Evolutionary conservation across 1,140 invertebrate genomes (phyloP), one percentile per base, ranked within the genome.

Genomic region (Temnothorax longispinosus): DNA sequence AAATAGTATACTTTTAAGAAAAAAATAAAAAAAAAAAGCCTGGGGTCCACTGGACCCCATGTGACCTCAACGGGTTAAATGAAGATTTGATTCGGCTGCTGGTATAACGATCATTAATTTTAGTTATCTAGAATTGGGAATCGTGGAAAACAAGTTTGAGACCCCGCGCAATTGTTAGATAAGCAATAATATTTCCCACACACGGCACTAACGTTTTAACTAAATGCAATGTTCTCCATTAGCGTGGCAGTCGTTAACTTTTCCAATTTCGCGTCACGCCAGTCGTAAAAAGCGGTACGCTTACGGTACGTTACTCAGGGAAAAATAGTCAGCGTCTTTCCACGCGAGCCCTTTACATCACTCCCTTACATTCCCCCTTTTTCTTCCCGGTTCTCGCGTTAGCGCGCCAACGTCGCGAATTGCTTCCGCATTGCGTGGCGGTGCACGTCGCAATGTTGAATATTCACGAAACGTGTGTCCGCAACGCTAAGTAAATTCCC

Each of bases 401-500:
- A 84, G 18, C 72, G 74, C 56, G 54, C 62, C 62, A 75, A 77
- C 78, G 85, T 87, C 38, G 32, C 62, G 74, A 52, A 56, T 88
- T 81, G 78, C 87, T 74, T 78, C 90, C 87, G 90, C 91, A 92
- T 91, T 90, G 90, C 90, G 89, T 92, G 91, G 90, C 82, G 5
- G 64, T 41, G 38, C 50, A 75, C 77, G 90, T 91, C 77, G 82
- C 75, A 92, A 80, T 60, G 85, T 91, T 90, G 85, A 87, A 91
- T 87, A 89, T 91, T 88, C 81, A 87, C 85, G 82, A 90, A 88
- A 78, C 76, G 41, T 81, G 44, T 62, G 64, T 64, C 84, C 80
- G 87, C 65, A 21, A 41, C 44, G 38, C 35, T 71, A 87, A 72
- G 85, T 84, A 75, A 84, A 74, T 84, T 81, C 15, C 7, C 21